Conservation (phyloP, 2,113 vertebrate genomes). For the Lipophrys pholis region DNA sequence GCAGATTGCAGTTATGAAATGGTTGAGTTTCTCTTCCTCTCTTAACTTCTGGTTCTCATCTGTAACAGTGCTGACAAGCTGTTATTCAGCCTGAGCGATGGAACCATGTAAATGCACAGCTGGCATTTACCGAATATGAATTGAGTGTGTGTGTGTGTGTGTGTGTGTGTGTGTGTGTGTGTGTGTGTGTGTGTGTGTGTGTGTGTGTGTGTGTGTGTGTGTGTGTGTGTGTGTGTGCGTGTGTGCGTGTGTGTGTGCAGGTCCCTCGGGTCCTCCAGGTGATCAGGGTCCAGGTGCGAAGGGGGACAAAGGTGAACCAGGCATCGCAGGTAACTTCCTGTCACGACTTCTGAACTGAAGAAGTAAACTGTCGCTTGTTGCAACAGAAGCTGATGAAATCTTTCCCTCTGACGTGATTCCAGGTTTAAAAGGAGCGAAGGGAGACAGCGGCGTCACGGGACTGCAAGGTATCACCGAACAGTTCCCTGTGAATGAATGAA, state of each 20-base stretch:
- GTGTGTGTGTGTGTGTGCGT: too few species aligned
- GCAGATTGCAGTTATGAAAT: slow-evolving; percentile 16
- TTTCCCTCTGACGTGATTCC: background rate
- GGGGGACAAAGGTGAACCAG: slow-evolving; percentile 59
- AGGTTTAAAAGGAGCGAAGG: slow-evolving; percentile 36
- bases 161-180: too few species aligned
- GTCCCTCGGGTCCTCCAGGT: slow-evolving; percentile 31
- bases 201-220: too few species aligned
- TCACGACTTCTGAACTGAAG: too few species aligned
- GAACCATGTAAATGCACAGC: background rate
- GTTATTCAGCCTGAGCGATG: background rate
- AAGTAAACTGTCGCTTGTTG: too few species aligned
- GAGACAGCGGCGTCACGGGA: background rate
- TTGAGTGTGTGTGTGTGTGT: too few species aligned
- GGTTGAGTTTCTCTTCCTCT: slow-evolving; percentile 46
- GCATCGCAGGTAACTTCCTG: slow-evolving; percentile 13
- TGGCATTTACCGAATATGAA: background rate
- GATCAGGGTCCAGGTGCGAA: slow-evolving; percentile 41
- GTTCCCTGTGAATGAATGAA: background rate
- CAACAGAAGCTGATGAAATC: too few species aligned
- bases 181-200: too few species aligned
- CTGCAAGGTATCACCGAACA: background rate
- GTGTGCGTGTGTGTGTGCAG: slow-evolving; percentile 15
- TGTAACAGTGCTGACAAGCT: slow-evolving; percentile 15
- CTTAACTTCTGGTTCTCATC: background rate